Percentiles rank a stretch among this genome's conserved stretches.
Conservation (phyloP, 2,797 vertebrate species). For the Loris lydekkerianus region DNA sequence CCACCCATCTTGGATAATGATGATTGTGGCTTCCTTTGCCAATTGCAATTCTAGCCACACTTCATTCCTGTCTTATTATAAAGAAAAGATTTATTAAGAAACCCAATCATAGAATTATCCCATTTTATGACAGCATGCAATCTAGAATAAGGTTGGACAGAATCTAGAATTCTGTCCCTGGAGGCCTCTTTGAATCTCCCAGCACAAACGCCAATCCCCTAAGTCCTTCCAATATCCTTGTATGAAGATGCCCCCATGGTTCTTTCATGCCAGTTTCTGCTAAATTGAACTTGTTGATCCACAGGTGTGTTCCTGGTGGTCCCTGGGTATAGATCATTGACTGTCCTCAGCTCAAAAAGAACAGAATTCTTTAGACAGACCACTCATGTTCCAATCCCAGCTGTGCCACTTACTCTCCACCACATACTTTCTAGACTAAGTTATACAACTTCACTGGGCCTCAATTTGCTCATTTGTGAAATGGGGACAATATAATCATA, state of each 20-base stretch:
- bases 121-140: not conserved
- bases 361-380: not conserved
- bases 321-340: not conserved
- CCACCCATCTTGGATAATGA: not conserved
- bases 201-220: not conserved
- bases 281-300: not conserved
- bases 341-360: not conserved
- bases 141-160: not conserved
- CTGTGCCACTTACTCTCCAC: not conserved
- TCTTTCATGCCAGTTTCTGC: not conserved
- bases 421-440: not conserved
- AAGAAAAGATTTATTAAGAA: not conserved
- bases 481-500: not conserved
- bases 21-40: not conserved
- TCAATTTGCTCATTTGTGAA: not conserved
- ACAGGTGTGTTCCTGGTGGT: not conserved
- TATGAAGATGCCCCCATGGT: fast-evolving
- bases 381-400: not conserved
- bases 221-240: not conserved
- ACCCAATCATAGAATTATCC: not conserved
- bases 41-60: not conserved
- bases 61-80: not conserved
- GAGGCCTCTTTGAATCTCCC: not conserved
- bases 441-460: not conserved
- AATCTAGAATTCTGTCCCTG: too few relatives aligned